phyloP scores from a whole-genome alignment of 2,113 vertebrate genomes.

The Tenebrosternarchus preto region DNA sequence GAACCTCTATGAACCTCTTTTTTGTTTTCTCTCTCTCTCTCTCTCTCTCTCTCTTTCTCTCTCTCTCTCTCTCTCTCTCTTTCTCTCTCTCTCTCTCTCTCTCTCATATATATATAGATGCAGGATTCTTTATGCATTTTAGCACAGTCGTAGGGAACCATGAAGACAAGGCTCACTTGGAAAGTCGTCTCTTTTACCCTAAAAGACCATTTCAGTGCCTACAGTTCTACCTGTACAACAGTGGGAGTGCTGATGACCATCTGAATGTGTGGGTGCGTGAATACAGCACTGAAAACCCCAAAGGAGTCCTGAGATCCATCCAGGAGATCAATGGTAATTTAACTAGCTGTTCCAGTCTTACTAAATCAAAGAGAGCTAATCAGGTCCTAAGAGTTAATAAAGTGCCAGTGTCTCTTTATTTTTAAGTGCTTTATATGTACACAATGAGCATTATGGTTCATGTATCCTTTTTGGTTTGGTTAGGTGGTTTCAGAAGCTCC shows the following conservation, averaged over 20 bases:
- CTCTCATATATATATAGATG: conserved; percentile 65
- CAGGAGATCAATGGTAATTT: too few relatives aligned
- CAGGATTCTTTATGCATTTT: conserved; percentile 93
- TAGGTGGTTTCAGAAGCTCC: conserved; percentile 66
- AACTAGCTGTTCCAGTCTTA: too few relatives aligned
- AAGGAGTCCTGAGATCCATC: too few relatives aligned
- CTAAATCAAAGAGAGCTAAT: too few relatives aligned
- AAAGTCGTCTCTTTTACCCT: conserved; percentile 85
- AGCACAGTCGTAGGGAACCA: conserved; percentile 59
- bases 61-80: too few relatives aligned
- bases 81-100: background rate
- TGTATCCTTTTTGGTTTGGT: background rate
- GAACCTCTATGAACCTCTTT: too few relatives aligned
- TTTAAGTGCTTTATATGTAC: background rate
- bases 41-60: too few relatives aligned
- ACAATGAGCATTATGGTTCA: background rate
- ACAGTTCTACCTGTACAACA: conserved; percentile 89
- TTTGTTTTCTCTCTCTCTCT: too few relatives aligned
- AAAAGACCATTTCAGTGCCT: conserved; percentile 86
- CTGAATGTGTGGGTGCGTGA: too few relatives aligned
- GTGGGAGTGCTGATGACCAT: conserved; percentile 55
- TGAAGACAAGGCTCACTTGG: conserved; percentile 72
- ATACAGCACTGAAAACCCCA: too few relatives aligned
- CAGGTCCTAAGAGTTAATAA: too few relatives aligned
- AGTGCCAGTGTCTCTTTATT: too few relatives aligned